phyloP scores from a whole-genome alignment of 2,113 vertebrate species.

The Pseudorasbora parva region DNA sequence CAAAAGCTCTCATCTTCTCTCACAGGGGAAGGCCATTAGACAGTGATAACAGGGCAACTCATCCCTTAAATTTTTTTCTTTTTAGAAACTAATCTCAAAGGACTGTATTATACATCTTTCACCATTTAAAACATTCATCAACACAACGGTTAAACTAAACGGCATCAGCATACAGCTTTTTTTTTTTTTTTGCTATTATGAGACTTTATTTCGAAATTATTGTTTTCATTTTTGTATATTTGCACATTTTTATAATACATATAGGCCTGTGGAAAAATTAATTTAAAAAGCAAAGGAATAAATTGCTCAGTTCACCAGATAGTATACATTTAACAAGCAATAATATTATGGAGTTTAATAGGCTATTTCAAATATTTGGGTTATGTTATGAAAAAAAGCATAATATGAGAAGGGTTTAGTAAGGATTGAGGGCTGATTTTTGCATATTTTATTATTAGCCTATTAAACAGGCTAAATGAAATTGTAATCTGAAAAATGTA shows the following conservation, averaged over 20 bases:
- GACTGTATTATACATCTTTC: neutral
- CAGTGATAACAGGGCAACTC: constrained; percentile 43
- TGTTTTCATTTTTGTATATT: too few species aligned
- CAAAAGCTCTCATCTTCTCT: constrained; percentile 46
- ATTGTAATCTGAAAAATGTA: neutral
- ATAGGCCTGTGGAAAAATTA: too few species aligned
- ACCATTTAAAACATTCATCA: neutral
- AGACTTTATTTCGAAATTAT: too few species aligned
- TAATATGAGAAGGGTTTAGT: neutral
- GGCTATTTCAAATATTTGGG: too few species aligned
- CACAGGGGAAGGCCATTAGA: constrained; percentile 29
- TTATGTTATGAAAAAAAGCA: neutral
- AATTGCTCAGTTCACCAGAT: too few species aligned
- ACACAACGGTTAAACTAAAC: neutral
- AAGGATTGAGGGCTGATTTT: neutral
- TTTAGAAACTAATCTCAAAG: constrained; percentile 17
- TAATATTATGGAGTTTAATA: too few species aligned
- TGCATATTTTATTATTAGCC: neutral
- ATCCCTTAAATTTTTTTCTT: constrained; percentile 1
- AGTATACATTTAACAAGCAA: too few species aligned
- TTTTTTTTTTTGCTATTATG: neutral
- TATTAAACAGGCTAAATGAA: neutral
- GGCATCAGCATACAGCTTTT: neutral
- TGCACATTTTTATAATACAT: neutral
- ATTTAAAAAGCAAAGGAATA: too few species aligned